phyloP scores from a whole-genome alignment of 2,888 invertebrate genomes.

The Argyra leucocephala region DNA sequence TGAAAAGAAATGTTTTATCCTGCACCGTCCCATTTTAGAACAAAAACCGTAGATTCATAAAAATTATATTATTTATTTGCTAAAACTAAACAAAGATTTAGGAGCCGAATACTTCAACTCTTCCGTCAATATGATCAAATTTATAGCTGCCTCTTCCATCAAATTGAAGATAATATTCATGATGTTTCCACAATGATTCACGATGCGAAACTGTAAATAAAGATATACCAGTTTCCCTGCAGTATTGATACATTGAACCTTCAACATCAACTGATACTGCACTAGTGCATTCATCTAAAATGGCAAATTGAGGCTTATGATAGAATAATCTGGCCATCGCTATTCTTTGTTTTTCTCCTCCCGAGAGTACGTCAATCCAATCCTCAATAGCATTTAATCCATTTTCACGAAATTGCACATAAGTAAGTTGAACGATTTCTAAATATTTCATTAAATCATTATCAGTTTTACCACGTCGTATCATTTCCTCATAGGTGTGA shows the following conservation, averaged over 20 bases:
- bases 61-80: neutral
- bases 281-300: conserved; percentile 96
- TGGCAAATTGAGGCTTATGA: conserved; percentile 96
- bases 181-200: conserved; percentile 93
- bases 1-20: neutral
- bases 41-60: neutral
- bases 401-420: conserved; percentile 74
- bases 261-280: conserved; percentile 98
- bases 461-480: conserved; percentile 66
- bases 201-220: conserved; percentile 96
- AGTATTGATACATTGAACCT: conserved; percentile 92
- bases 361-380: conserved; percentile 97
- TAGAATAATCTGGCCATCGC: conserved; percentile 98
- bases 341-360: conserved; percentile 96
- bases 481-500: conserved; percentile 79
- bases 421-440: conserved; percentile 72
- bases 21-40: neutral
- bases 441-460: conserved; percentile 65
- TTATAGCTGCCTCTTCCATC: conserved; percentile 88
- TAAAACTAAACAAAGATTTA: conserved; percentile 45
- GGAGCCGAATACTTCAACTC: conserved; percentile 88
- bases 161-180: conserved; percentile 91
- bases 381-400: conserved; percentile 90
- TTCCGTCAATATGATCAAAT: conserved; percentile 75
- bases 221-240: conserved; percentile 74